Evolutionary conservation across 2,888 invertebrate species (phyloP).

Genomic region (Herminia tarsipennalis): DNA sequence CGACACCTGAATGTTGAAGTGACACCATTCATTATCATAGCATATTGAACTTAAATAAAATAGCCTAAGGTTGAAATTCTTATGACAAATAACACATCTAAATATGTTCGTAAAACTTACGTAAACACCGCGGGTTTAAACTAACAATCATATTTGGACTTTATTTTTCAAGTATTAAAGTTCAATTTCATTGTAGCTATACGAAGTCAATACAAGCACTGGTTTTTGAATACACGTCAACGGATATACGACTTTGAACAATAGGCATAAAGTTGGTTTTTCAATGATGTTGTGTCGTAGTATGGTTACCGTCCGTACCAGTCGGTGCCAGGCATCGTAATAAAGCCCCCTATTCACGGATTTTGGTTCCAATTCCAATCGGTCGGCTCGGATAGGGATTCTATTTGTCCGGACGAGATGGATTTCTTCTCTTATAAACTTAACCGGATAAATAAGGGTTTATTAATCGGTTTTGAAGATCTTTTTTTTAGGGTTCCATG

Average conservation of each 20-base stretch:
- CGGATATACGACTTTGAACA: slow-evolving; percentile 41
- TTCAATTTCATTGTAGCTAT: slow-evolving; percentile 52
- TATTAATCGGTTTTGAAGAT: too few species aligned
- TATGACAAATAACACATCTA: slow-evolving; percentile 10
- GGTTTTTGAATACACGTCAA: slow-evolving; percentile 15
- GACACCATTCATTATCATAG: slow-evolving; percentile 17
- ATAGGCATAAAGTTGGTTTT: slow-evolving; percentile 40
- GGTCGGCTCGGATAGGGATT: neutral
- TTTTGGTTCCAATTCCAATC: slow-evolving; percentile 31
- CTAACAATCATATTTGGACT: slow-evolving; percentile 41
- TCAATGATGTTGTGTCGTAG: slow-evolving; percentile 14
- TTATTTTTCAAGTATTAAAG: slow-evolving; percentile 48
- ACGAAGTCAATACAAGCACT: slow-evolving; percentile 23
- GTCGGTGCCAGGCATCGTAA: slow-evolving; percentile 70
- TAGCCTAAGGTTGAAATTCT: slow-evolving; percentile 23
- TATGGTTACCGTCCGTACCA: slow-evolving; percentile 59
- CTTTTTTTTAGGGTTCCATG: too few species aligned
- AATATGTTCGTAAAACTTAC: slow-evolving; percentile 33
- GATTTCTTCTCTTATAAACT: too few species aligned
- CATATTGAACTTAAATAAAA: slow-evolving; percentile 27
- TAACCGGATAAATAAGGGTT: too few species aligned
- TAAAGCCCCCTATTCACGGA: slow-evolving; percentile 49
- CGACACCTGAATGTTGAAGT: slow-evolving; percentile 37
- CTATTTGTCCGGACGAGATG: neutral
- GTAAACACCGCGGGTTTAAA: slow-evolving; percentile 19